Percentiles rank a stretch among this genome's conserved stretches.
Conservation (phyloP, 2,888 invertebrate genomes). For the Galerucella pusilla region DNA sequence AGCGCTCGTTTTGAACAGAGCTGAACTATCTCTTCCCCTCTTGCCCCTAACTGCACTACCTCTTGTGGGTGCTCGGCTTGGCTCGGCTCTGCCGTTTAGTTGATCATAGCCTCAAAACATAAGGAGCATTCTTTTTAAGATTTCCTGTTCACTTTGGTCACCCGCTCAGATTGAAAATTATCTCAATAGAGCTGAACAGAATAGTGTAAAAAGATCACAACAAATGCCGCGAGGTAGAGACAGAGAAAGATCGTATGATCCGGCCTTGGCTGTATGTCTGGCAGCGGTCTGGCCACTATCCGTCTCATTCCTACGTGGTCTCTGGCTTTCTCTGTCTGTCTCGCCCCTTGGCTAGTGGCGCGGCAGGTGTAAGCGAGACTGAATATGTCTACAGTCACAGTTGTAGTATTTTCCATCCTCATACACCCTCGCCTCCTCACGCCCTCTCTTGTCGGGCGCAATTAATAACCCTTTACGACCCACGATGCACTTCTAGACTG, state of each 20-base stretch:
- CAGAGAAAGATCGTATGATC: constrained; percentile 39
- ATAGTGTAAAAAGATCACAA: too few species aligned
- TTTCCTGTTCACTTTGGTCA: too few species aligned
- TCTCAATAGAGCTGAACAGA: too few species aligned
- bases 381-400: constrained; percentile 29
- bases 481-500: constrained; percentile 20
- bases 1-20: too few species aligned
- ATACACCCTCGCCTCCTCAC: constrained; percentile 18
- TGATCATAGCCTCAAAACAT: too few species aligned
- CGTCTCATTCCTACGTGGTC: constrained; percentile 21
- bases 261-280: constrained; percentile 57
- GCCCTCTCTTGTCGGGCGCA: constrained; percentile 42
- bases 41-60: too few species aligned
- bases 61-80: too few species aligned
- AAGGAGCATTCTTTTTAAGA: too few species aligned
- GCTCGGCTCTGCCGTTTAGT: too few species aligned
- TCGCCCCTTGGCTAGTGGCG: constrained; percentile 36
- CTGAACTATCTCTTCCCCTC: too few species aligned
- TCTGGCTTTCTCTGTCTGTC: constrained; percentile 30
- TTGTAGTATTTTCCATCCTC: constrained; percentile 20
- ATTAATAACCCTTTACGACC: constrained; percentile 47
- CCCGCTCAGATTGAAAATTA: too few species aligned
- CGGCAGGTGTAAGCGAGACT: constrained; percentile 39
- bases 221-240: constrained; percentile 16
- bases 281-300: constrained; percentile 54